phyloP scores from a whole-genome alignment of 1,140 invertebrate species.

The Frieseomelitta varia region DNA sequence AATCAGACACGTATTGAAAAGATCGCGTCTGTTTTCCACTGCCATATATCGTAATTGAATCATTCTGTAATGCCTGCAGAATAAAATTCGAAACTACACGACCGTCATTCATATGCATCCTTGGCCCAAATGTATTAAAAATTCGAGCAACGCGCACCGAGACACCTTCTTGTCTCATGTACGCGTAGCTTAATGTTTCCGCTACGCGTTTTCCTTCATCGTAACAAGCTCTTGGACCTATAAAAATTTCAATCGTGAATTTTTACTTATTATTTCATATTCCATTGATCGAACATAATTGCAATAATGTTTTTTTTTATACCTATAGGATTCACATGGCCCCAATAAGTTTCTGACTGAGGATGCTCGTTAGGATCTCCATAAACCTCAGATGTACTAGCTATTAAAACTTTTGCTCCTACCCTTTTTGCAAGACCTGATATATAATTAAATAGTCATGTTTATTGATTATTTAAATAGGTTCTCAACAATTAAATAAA shows the following conservation, averaged over 20 bases:
- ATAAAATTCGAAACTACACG: constrained; percentile 99
- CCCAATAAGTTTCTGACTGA: constrained; percentile 98
- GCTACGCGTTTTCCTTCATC: constrained; percentile 99
- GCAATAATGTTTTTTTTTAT: constrained; percentile 46
- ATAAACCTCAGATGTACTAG: constrained; percentile 99
- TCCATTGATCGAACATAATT: neutral
- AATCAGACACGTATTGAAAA: constrained; percentile 98
- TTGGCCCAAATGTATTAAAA: constrained; percentile 99
- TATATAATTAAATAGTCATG: constrained; percentile 48
- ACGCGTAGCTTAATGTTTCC: constrained; percentile 98
- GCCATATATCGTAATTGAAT: constrained; percentile 98
- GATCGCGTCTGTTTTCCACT: constrained; percentile 98
- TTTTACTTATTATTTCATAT: neutral
- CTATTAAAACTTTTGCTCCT: constrained; percentile 96
- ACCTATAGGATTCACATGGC: constrained; percentile 99
- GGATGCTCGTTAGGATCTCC: constrained; percentile 98
- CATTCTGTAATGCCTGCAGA: constrained; percentile 96
- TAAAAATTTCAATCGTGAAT: constrained; percentile 51
- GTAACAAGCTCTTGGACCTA: constrained; percentile 97
- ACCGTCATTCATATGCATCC: constrained; percentile 99
- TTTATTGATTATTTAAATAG: neutral
- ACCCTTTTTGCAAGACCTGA: constrained; percentile 95
- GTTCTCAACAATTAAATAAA: neutral
- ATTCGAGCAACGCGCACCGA: constrained; percentile 97
- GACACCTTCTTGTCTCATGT: constrained; percentile 97